Conservation (phyloP, 2,888 invertebrate species). For the Caenorhabditis afra region DNA sequence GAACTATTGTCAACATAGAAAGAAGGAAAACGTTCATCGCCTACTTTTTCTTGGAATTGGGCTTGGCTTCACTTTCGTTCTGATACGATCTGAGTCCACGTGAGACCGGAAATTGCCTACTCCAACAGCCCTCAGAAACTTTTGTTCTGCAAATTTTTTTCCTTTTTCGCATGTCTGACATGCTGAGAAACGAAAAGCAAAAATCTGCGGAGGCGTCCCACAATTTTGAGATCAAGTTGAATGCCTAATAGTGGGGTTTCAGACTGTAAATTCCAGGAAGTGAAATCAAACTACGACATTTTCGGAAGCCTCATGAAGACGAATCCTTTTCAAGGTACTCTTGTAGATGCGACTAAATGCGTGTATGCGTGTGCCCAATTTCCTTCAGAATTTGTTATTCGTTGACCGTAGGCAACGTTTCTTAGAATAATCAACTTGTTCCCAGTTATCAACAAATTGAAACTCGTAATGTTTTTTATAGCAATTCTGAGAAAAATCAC, state of each 20-base stretch:
- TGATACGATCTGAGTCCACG: slow-evolving; percentile 8
- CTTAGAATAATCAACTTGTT: too few species aligned
- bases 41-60: background rate
- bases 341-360: too few species aligned
- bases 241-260: background rate
- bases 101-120: slow-evolving; percentile 14
- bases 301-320: too few species aligned
- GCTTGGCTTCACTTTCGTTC: background rate
- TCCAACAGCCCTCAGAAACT: background rate
- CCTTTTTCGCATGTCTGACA: background rate
- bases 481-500: slow-evolving; percentile 12
- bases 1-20: too few species aligned
- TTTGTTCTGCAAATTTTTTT: background rate
- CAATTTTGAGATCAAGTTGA: slow-evolving; percentile 15
- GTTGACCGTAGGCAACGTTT: slow-evolving; percentile 11
- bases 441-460: too few species aligned
- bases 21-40: too few species aligned
- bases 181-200: background rate
- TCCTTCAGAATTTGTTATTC: slow-evolving; percentile 31
- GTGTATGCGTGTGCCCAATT: too few species aligned
- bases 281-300: too few species aligned
- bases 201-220: background rate
- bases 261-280: too few species aligned
- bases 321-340: too few species aligned
- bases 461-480: too few species aligned